A percentile compares a stretch with the other conserved stretches of the same genome.
Conservation (phyloP, 2,113 vertebrate species). For the Hipposideros armiger region DNA sequence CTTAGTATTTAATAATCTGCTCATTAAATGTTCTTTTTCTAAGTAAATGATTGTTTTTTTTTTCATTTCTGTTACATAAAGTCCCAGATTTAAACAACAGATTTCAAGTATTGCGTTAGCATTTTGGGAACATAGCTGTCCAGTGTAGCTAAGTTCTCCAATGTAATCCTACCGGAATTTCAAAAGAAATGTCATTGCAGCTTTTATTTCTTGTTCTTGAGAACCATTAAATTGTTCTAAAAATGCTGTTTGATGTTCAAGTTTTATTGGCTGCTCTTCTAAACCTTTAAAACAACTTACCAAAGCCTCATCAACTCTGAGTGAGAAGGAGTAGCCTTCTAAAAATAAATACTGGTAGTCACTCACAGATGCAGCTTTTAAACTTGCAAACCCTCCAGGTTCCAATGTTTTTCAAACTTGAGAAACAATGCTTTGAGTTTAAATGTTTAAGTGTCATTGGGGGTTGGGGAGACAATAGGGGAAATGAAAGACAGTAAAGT, state of each 20-base stretch:
- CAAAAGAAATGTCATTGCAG: constrained; percentile 25
- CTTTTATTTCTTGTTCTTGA: constrained; percentile 51
- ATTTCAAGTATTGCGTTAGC: constrained; percentile 17
- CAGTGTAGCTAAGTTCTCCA: neutral
- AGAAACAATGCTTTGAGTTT: constrained; percentile 3
- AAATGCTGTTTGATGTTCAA: constrained; percentile 27
- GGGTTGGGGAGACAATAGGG: neutral
- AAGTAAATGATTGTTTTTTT: neutral
- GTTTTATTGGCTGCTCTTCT: constrained; percentile 19
- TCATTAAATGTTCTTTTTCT: neutral
- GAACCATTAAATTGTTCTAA: neutral
- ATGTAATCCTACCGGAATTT: constrained; percentile 8
- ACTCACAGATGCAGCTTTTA: neutral
- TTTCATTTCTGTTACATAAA: neutral
- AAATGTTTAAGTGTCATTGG: constrained; percentile 61
- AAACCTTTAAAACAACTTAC: constrained; percentile 43
- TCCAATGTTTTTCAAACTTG: constrained; percentile 41
- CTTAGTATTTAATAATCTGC: constrained; percentile 12
- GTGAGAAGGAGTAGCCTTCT: neutral
- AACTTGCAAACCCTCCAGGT: constrained; percentile 2
- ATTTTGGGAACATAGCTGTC: constrained; percentile 37
- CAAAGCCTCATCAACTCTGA: neutral
- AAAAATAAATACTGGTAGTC: constrained; percentile 31
- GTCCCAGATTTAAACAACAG: neutral
- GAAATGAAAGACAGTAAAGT: neutral